Base-by-base conservation (phyloP, 1,140 invertebrate species). In the Bombus confusus region DNA sequence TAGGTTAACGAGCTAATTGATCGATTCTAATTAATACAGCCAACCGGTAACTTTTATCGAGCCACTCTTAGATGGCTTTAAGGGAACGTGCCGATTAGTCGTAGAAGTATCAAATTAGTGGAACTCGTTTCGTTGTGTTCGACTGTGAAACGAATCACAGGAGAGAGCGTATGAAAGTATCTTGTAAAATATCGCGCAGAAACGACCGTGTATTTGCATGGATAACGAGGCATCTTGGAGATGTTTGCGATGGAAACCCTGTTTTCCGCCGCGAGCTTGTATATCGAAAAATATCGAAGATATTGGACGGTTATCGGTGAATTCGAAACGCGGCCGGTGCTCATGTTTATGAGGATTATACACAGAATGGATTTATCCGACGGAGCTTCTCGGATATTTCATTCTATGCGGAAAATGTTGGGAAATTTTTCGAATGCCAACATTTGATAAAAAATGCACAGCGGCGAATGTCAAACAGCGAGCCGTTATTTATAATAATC, bases 11-110 rank as follows among this genome's bases (percentile, higher is more conserved):
- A 76, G 31, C 2, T 15, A 22, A 2, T 52, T 39, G 52, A 59
- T 76, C 25, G 52, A 76, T 76, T 59, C 37, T 76, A 76, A 76
- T 59, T 59, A 39, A 76, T n/a, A 59, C 74, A 28, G 37, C 22
- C 22, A 28, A 34, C 47, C 47, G 47, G 47, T 31, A 57, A 76
- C 47, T 76, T 57, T 39, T 28, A 18, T 37, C 10, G 74, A n/a
- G 8, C 52, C 10, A 9, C 2, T 52, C 12, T 25, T 15, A 8
- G 34, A 28, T 25, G 13, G 6, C 1, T n/a, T 34, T 25, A 13
- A 18, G 37, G 57, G 13, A 57, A 75, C 73, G 22, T 2, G 25
- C 2, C 3, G 37, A 25, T 28, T 74, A 34, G 52, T 75, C 34
- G 43, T 37, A 37, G 41, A 34, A 74, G 72, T 52, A 52, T 52